phyloP scores from a whole-genome alignment of 2,113 vertebrate genomes.

The Microcebus griseorufus region DNA sequence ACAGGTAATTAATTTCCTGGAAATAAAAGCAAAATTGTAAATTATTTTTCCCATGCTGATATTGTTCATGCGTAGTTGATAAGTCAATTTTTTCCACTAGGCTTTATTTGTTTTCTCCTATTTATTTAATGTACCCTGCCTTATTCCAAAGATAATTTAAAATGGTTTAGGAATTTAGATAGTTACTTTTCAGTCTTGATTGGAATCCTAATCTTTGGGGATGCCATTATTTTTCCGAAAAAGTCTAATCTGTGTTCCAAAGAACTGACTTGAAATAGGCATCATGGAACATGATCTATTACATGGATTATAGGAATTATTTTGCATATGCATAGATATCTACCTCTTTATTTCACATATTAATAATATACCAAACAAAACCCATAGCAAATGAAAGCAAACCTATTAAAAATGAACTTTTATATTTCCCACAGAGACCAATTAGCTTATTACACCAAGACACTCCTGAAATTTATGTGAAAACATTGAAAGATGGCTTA shows the following conservation, averaged over 20 bases:
- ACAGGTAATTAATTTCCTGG: not conserved
- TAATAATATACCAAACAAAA: constrained; percentile 42
- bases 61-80: not conserved
- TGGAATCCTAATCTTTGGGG: not conserved
- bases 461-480: constrained; percentile 54
- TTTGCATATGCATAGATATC: constrained; percentile 4
- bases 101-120: not conserved
- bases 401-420: constrained; percentile 56
- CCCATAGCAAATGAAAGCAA: constrained; percentile 27
- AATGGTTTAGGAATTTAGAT: not conserved
- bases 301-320: not conserved
- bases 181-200: not conserved
- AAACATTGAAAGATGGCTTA: constrained; percentile 70
- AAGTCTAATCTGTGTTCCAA: not conserved
- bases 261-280: not conserved
- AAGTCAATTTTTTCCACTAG: not conserved
- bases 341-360: constrained; percentile 21
- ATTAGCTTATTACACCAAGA: constrained; percentile 74
- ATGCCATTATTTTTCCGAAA: not conserved
- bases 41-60: not conserved
- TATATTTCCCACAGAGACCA: constrained; percentile 77
- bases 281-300: not conserved
- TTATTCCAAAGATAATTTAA: not conserved
- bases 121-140: not conserved
- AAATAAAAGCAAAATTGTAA: not conserved